phyloP scores from a whole-genome alignment of 2,888 invertebrate species.

The Xestia c-nigrum region DNA sequence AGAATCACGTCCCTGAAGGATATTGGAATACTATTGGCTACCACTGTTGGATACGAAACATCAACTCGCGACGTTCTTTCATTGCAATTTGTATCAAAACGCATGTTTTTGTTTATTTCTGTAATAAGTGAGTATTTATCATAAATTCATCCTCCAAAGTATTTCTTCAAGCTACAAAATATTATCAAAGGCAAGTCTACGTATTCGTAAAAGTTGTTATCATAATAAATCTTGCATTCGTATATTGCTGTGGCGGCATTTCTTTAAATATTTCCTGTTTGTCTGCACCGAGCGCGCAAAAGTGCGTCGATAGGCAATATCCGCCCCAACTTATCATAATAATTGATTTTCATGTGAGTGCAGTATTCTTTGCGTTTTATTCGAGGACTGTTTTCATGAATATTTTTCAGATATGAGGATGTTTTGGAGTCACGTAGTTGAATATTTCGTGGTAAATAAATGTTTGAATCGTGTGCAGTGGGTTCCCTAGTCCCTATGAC shows the following conservation, averaged over 20 bases:
- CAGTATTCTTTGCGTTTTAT: conserved; percentile 34
- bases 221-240: conserved; percentile 48
- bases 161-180: neutral
- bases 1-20: neutral
- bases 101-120: neutral
- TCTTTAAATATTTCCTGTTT: conserved; percentile 58
- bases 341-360: conserved; percentile 55
- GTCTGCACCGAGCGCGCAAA: conserved; percentile 6
- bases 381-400: conserved; percentile 20
- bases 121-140: neutral
- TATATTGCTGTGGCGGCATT: conserved; percentile 25
- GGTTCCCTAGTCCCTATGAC: neutral
- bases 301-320: conserved; percentile 33
- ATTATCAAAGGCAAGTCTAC: conserved; percentile 25
- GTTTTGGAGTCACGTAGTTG: neutral
- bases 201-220: conserved; percentile 43
- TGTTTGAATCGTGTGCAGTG: conserved; percentile 1
- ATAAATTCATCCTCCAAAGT: neutral
- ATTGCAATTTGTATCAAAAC: neutral
- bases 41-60: neutral
- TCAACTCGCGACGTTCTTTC: neutral
- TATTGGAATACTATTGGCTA: neutral
- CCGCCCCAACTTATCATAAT: conserved; percentile 46
- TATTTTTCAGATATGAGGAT: conserved; percentile 22
- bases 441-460: neutral